These are phyloP conservation scores for Loripinus fragilis DNA, from an alignment of 2,888 invertebrate species.

Conservation along the genomic window DNA sequence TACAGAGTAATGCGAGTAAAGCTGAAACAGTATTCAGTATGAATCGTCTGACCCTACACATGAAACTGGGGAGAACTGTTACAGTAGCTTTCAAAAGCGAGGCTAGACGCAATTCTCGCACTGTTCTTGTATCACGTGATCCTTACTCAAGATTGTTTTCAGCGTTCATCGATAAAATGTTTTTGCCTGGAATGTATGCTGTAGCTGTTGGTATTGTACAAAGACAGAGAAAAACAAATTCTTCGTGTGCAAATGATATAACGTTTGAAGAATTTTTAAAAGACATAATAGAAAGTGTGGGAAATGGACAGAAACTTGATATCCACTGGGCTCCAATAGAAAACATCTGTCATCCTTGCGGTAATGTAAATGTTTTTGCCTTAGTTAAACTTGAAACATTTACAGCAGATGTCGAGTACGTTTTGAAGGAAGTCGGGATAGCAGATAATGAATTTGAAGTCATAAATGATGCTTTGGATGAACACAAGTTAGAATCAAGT, in stretches of 20 bases:
- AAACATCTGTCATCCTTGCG: constrained; percentile 37
- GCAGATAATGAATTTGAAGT: neutral
- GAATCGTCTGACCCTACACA: constrained; percentile 14
- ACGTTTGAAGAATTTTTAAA: constrained; percentile 42
- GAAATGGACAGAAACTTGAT: neutral
- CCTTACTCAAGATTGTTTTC: constrained; percentile 43
- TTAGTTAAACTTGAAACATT: constrained; percentile 44
- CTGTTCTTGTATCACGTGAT: constrained; percentile 44
- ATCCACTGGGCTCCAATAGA: constrained; percentile 39
- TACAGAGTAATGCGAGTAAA: neutral
- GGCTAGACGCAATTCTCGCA: neutral
- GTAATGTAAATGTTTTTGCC: constrained; percentile 17
- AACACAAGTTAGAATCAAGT: constrained; percentile 15
- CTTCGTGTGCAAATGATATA: neutral
- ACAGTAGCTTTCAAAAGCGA: neutral
- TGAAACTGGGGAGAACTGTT: neutral
- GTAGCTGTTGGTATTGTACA: neutral
- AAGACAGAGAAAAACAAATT: neutral
- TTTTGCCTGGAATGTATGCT: neutral
- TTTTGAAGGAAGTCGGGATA: neutral
- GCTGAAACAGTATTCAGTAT: constrained; percentile 5
- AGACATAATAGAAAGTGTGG: neutral
- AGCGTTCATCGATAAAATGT: constrained; percentile 40
- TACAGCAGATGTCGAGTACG: constrained; percentile 32
- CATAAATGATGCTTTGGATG: constrained; percentile 13